phyloP scores from a whole-genome alignment of 2,113 vertebrate species.

The Polypterus senegalus region DNA sequence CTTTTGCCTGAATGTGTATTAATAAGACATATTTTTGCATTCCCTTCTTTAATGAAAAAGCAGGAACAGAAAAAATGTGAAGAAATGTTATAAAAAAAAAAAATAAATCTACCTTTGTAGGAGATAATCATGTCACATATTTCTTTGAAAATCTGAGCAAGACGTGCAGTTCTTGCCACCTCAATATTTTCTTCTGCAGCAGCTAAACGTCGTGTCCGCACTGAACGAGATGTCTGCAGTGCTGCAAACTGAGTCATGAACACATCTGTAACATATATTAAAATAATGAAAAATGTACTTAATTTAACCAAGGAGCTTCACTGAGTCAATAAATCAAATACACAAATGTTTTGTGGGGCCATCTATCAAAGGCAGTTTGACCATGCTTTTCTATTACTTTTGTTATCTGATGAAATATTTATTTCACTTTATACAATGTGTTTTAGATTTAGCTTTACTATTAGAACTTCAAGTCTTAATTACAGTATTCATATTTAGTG shows the following conservation, averaged over 20 bases:
- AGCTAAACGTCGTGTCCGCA: slow-evolving; percentile 80
- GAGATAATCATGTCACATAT: slow-evolving; percentile 92
- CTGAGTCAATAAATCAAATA: not conserved
- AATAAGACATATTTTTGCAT: too few relatives aligned
- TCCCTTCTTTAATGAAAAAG: too few relatives aligned
- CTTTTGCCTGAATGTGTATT: too few relatives aligned
- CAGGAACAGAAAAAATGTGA: too few relatives aligned
- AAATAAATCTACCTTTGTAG: slow-evolving; percentile 69
- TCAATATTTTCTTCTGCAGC: slow-evolving; percentile 92
- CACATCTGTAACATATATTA: slow-evolving; percentile 61
- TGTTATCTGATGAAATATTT: too few relatives aligned
- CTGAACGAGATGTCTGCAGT: slow-evolving; percentile 86
- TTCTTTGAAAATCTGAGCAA: slow-evolving; percentile 97
- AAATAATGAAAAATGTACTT: not conserved
- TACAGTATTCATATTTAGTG: too few relatives aligned
- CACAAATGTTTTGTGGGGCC: not conserved
- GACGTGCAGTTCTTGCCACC: slow-evolving; percentile 85
- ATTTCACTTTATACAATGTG: too few relatives aligned
- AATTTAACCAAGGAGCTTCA: not conserved
- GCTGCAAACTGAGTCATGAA: slow-evolving; percentile 98
- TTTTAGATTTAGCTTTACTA: too few relatives aligned
- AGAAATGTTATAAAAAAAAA: too few relatives aligned
- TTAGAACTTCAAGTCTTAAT: too few relatives aligned
- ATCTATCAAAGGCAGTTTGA: too few relatives aligned
- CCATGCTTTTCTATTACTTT: too few relatives aligned